phyloP scores from a whole-genome alignment of 2,888 invertebrate genomes.

The Tachina lurida region DNA sequence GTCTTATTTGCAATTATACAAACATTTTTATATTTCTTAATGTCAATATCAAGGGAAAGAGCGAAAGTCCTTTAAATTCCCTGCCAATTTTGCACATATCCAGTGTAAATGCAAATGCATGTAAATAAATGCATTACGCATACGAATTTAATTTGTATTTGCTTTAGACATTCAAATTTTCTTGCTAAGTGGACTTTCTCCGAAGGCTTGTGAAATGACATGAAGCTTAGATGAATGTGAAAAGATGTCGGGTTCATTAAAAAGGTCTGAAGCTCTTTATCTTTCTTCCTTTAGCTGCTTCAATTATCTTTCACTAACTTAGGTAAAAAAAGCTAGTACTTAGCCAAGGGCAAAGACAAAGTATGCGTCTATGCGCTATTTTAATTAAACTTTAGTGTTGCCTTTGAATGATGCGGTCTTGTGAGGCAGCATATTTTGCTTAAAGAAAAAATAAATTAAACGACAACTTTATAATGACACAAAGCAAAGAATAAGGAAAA shows the following conservation, averaged over 20 bases:
- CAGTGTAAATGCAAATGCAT: conserved; percentile 26
- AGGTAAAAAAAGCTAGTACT: background rate
- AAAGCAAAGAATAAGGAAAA: background rate
- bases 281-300: conserved; percentile 4
- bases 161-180: conserved; percentile 34
- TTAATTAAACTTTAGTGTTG: conserved; percentile 60
- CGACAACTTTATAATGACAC: conserved; percentile 39
- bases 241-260: conserved; percentile 45
- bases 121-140: conserved; percentile 48
- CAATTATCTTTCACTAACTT: conserved; percentile 26
- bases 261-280: conserved; percentile 28
- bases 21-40: background rate
- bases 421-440: conserved; percentile 8
- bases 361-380: conserved; percentile 40
- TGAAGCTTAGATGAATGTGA: conserved; percentile 27
- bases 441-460: conserved; percentile 46
- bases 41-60: conserved; percentile 39
- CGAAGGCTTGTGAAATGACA: background rate
- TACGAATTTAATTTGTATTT: conserved; percentile 48
- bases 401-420: conserved; percentile 41
- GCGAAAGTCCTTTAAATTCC: conserved; percentile 37
- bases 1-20: background rate
- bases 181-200: background rate
- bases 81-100: background rate
- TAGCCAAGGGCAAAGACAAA: conserved; percentile 47